Evolutionary conservation across 2,888 invertebrate genomes (phyloP).

Genomic region (Eristalinus aeneus): DNA sequence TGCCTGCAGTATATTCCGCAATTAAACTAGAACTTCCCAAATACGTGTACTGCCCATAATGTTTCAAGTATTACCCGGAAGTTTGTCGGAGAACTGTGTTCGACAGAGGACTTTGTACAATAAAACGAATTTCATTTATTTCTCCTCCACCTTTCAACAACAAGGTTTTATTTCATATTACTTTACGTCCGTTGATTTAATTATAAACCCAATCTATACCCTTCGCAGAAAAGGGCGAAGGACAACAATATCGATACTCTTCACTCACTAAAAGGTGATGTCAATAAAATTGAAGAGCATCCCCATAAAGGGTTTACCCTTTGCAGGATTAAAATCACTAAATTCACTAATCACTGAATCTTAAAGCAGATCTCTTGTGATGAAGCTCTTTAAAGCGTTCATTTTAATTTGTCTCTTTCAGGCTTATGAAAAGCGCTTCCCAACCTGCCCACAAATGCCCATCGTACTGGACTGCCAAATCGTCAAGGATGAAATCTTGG

Average conservation of each 20-base stretch:
- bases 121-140: conserved; percentile 10
- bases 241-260: neutral
- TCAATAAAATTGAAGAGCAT: neutral
- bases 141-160: conserved; percentile 7
- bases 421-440: conserved; percentile 97
- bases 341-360: neutral
- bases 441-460: conserved; percentile 96
- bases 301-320: neutral
- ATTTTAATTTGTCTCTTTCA: conserved; percentile 79
- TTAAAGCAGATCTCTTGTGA: neutral
- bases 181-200: conserved; percentile 1
- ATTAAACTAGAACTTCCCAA: neutral
- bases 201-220: conserved; percentile 7
- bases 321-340: neutral
- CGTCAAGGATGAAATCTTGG: conserved; percentile 87
- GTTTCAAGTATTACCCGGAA: neutral
- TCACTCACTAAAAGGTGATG: neutral
- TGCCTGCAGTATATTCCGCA: no score
- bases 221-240: neutral
- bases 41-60: neutral
- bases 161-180: neutral
- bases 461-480: conserved; percentile 94
- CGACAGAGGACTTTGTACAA: neutral
- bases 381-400: conserved; percentile 46
- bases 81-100: neutral